Conservation (phyloP, 1,140 invertebrate species). For the Zaprionus nigranus region DNA sequence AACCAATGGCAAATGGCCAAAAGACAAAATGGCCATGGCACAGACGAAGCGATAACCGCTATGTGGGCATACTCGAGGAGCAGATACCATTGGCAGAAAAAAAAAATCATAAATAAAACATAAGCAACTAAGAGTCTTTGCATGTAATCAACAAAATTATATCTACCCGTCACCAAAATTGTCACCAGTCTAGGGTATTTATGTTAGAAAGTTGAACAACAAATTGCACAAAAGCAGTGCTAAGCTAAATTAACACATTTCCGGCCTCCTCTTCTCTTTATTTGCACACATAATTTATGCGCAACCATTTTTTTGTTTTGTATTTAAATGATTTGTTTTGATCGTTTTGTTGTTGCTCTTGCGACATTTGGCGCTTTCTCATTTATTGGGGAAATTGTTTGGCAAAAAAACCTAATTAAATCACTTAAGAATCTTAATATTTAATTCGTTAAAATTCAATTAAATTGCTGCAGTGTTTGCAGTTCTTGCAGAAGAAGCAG, state of each 20-base stretch:
- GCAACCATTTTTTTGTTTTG: slow-evolving; percentile 34
- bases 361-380: slow-evolving; percentile 47
- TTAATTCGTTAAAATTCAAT: slow-evolving; percentile 23
- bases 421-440: slow-evolving; percentile 1
- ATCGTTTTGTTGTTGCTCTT: neutral
- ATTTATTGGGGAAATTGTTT: slow-evolving; percentile 37
- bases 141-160: neutral
- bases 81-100: slow-evolving; percentile 11
- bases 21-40: slow-evolving; percentile 64
- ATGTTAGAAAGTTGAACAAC: slow-evolving; percentile 66
- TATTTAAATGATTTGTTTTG: slow-evolving; percentile 51
- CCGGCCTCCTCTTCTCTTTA: slow-evolving; percentile 45
- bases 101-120: neutral
- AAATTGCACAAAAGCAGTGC: slow-evolving; percentile 38
- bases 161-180: neutral
- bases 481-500: slow-evolving; percentile 11
- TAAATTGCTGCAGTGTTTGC: slow-evolving; percentile 28
- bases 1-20: slow-evolving; percentile 60
- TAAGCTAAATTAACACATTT: slow-evolving; percentile 75
- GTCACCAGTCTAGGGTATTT: neutral
- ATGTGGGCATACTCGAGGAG: neutral
- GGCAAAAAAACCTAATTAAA: neutral
- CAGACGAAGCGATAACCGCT: slow-evolving; percentile 8
- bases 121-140: neutral
- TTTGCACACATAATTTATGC: slow-evolving; percentile 62